Percentiles rank a stretch among this genome's conserved stretches.
phyloP scores from a whole-genome alignment of 2,888 invertebrate genomes.

The Axea sp. region DNA sequence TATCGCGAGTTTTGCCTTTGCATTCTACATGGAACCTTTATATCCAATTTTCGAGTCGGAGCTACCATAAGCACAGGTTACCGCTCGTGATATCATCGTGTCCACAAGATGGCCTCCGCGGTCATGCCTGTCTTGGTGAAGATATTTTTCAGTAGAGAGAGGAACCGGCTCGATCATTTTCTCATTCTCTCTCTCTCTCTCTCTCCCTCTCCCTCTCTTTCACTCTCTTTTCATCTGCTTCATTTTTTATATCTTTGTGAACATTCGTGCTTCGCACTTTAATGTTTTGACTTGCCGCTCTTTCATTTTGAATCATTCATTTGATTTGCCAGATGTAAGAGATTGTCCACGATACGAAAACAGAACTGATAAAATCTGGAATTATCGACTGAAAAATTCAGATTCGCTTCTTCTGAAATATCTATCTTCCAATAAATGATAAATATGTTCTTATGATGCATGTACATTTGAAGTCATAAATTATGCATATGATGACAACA shows the following conservation, averaged over 20 bases:
- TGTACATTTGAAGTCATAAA: no score
- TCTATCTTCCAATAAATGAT: no score
- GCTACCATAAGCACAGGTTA: constrained; percentile 78
- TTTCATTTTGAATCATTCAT: no score
- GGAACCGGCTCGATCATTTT: constrained; percentile 57
- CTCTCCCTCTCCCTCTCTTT: constrained; percentile 24
- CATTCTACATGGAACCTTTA: constrained; percentile 65
- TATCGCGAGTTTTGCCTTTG: constrained; percentile 60
- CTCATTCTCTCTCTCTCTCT: constrained; percentile 33
- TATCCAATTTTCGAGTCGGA: constrained; percentile 75
- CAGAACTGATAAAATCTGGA: no score
- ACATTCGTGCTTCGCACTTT: no score
- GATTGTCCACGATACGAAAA: no score
- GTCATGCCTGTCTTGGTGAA: constrained; percentile 48
- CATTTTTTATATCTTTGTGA: no score
- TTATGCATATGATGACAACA: no score
- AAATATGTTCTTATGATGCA: no score
- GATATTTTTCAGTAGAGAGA: constrained; percentile 64
- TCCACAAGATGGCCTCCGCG: constrained; percentile 75
- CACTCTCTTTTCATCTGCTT: constrained; percentile 11
- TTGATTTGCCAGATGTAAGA: no score
- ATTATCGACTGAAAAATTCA: no score
- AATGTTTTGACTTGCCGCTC: constrained; percentile 44
- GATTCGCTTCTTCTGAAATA: no score
- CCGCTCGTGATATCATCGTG: constrained; percentile 68